Conservation (phyloP, 1,140 invertebrate species). For the Phthorimaea operculella region DNA sequence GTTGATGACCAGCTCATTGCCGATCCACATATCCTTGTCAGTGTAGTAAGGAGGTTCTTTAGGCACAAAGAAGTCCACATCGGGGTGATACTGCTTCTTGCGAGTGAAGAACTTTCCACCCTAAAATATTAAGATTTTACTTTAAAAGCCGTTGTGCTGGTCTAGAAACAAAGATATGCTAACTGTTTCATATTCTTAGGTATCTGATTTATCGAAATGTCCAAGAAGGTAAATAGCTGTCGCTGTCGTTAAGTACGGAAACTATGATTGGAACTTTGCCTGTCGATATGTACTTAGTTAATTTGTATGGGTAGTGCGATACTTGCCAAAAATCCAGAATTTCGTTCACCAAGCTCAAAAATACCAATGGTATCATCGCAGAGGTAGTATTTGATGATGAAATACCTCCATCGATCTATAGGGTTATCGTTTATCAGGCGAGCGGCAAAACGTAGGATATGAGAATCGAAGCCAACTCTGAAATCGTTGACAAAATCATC, state of each 20-base stretch:
- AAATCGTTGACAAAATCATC: slow-evolving; percentile 5
- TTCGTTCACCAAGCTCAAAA: slow-evolving; percentile 78
- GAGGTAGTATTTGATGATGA: slow-evolving; percentile 85
- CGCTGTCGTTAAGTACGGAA: too few species aligned
- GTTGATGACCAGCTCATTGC: slow-evolving; percentile 78
- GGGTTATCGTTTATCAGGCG: slow-evolving; percentile 77
- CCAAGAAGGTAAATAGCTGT: too few species aligned
- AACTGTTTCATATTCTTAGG: too few species aligned
- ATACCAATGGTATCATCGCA: slow-evolving; percentile 87
- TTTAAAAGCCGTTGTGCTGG: neutral
- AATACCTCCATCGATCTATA: slow-evolving; percentile 75
- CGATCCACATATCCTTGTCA: slow-evolving; percentile 84
- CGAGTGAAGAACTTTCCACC: slow-evolving; percentile 78
- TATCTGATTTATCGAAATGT: too few species aligned
- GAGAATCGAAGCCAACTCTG: slow-evolving; percentile 78
- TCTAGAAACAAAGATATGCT: too few species aligned
- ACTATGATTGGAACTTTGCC: too few species aligned
- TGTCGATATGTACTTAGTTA: too few species aligned
- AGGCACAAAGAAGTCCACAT: slow-evolving; percentile 73
- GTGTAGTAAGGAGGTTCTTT: slow-evolving; percentile 79
- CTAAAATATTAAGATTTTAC: slow-evolving; percentile 25
- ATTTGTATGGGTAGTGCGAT: neutral
- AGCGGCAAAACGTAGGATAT: slow-evolving; percentile 83
- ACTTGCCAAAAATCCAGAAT: slow-evolving; percentile 73
- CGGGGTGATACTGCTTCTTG: slow-evolving; percentile 76